phyloP scores from a whole-genome alignment of 2,113 vertebrate species.

The Potamarius usumacintae region DNA sequence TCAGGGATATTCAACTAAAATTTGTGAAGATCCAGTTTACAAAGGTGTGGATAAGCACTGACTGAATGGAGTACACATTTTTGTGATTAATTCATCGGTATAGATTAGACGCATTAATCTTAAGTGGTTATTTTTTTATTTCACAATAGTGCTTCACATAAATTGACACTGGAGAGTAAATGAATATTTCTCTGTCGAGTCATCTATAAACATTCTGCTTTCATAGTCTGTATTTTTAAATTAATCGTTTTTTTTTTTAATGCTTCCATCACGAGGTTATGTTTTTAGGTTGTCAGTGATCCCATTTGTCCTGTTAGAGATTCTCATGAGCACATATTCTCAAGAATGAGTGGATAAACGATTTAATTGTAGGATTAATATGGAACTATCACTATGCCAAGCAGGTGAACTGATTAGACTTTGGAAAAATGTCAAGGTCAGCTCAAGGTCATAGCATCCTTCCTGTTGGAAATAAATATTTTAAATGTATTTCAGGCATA shows the following conservation, averaged over 20 bases:
- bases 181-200: background rate
- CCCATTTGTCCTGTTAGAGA: background rate
- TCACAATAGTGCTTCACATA: background rate
- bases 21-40: background rate
- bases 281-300: background rate
- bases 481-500: no score
- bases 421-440: background rate
- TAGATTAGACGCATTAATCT: background rate
- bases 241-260: background rate
- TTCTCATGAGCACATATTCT: background rate
- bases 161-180: background rate
- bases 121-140: background rate
- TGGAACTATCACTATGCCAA: background rate
- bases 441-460: background rate
- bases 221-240: background rate
- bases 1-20: background rate
- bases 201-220: background rate
- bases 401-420: background rate
- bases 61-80: background rate
- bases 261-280: background rate
- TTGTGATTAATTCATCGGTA: background rate
- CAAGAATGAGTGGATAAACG: background rate
- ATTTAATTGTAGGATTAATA: background rate
- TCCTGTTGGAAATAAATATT: background rate
- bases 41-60: background rate